Conservation (phyloP, 1,140 invertebrate species). For the Thalassaphorura encarpata region DNA sequence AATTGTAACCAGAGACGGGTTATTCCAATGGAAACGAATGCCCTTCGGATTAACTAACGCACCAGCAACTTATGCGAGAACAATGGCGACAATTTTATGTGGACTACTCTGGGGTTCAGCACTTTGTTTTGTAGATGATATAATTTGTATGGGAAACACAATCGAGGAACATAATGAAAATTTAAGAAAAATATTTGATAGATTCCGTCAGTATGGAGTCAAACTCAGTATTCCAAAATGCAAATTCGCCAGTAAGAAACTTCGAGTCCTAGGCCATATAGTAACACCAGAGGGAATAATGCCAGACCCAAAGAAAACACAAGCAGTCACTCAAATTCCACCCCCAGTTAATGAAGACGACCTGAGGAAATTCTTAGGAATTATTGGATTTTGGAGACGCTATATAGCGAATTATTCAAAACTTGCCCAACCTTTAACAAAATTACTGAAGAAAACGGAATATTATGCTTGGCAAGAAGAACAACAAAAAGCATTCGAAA, state of each 20-base stretch:
- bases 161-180: too few species aligned
- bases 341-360: constrained; percentile 17
- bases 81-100: too few species aligned
- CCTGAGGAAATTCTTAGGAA: constrained; percentile 17
- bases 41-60: too few species aligned
- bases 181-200: too few species aligned
- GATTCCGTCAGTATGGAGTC: constrained; percentile 7
- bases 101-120: too few species aligned
- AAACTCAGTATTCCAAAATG: constrained; percentile 34
- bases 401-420: constrained; percentile 17
- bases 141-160: too few species aligned
- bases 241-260: constrained; percentile 31
- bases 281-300: constrained; percentile 35
- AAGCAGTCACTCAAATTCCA: constrained; percentile 17
- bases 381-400: constrained; percentile 16
- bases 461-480: constrained; percentile 11
- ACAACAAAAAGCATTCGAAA: constrained; percentile 1
- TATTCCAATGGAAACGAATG: too few species aligned
- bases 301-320: constrained; percentile 36
- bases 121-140: too few species aligned
- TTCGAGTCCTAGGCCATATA: constrained; percentile 38
- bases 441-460: constrained; percentile 20
- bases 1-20: too few species aligned
- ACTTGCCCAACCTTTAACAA: constrained; percentile 15
- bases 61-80: too few species aligned